Evolutionary conservation across 2,797 vertebrate genomes (phyloP).

Genomic region (Oophaga sylvatica): DNA sequence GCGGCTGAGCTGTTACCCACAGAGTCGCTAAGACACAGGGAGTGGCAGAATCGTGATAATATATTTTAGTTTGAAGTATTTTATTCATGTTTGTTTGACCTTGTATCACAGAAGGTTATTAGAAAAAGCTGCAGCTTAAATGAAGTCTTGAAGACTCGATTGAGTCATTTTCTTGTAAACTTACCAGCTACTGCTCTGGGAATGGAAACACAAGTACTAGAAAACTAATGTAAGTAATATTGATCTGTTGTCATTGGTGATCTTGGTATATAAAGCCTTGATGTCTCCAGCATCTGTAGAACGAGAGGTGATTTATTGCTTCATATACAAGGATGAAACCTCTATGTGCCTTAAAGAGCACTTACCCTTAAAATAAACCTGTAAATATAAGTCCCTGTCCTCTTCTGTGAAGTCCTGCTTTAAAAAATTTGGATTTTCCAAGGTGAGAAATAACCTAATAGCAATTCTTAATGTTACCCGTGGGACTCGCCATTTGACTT

Average conservation of each 20-base stretch:
- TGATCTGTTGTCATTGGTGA: conserved; percentile 10
- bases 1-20: too few species aligned
- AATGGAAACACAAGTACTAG: conserved; percentile 6
- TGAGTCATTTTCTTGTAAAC: conserved; percentile 14
- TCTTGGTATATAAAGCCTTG: neutral
- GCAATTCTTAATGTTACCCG: neutral
- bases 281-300: neutral
- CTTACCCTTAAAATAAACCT: neutral
- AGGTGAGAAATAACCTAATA: neutral
- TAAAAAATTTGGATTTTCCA: neutral
- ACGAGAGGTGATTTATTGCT: conserved; percentile 9
- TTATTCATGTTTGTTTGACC: neutral
- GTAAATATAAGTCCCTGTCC: conserved; percentile 4
- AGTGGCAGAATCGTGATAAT: too few species aligned
- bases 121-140: neutral
- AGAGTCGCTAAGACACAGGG: too few species aligned
- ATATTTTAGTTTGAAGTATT: neutral
- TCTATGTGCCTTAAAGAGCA: neutral
- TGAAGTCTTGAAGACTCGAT: neutral
- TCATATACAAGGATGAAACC: neutral
- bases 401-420: neutral
- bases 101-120: neutral
- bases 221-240: conserved; percentile 20
- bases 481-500: neutral
- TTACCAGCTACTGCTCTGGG: conserved; percentile 3